A percentile compares a stretch with the other conserved stretches of the same genome.
These are phyloP conservation scores for Philopotamus ludificatus DNA, from an alignment of 1,140 invertebrate species.

Conservation along the genomic window DNA sequence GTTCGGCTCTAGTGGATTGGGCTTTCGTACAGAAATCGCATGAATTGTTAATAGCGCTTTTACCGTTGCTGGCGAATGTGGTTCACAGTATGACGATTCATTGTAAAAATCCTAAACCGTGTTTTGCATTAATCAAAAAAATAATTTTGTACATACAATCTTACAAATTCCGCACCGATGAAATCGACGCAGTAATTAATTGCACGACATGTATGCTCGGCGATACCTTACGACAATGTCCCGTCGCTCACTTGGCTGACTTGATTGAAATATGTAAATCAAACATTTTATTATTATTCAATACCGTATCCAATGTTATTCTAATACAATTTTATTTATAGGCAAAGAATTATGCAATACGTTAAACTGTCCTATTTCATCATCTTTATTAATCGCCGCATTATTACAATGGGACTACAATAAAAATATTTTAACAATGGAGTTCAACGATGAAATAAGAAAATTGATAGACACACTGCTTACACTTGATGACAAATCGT, in stretches of 20 bases:
- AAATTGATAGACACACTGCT: not conserved
- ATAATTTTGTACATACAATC: not conserved
- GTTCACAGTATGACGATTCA: not conserved
- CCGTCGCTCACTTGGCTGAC: not conserved
- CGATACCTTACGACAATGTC: conserved; percentile 12
- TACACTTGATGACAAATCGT: not conserved
- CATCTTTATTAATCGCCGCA: conserved; percentile 3
- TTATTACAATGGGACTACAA: conserved; percentile 24
- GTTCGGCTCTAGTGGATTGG: not conserved
- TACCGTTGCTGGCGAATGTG: not conserved
- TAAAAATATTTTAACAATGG: conserved; percentile 7
- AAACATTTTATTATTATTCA: not conserved
- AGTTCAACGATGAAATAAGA: not conserved
- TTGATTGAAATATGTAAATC: conserved; percentile 1
- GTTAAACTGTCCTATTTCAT: not conserved
- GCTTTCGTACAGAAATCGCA: not conserved
- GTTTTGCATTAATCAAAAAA: not conserved
- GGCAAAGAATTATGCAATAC: not conserved
- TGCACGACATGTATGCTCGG: not conserved
- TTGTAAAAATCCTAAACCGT: conserved; percentile 1
- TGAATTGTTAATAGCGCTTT: not conserved
- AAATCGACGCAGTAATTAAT: not conserved
- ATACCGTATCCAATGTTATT: not conserved
- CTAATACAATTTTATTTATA: conserved; percentile 8
- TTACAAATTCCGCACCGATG: not conserved